Evolutionary conservation across 2,888 invertebrate genomes (phyloP).

Genomic region (Lamproptera curius): DNA sequence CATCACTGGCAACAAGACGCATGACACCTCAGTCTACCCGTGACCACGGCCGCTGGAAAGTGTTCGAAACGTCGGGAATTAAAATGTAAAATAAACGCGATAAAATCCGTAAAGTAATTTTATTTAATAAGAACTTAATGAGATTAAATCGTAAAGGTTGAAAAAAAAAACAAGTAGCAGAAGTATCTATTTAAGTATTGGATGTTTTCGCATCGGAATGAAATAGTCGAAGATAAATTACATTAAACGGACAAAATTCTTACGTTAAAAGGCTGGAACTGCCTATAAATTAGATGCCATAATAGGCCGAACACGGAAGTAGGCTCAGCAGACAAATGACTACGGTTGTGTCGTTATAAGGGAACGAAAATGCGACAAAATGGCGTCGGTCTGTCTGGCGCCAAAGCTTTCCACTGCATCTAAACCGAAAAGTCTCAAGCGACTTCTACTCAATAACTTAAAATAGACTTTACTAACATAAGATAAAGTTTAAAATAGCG

Average conservation of each 20-base stretch:
- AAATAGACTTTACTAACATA: slow-evolving; percentile 4
- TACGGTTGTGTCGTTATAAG: slow-evolving; percentile 40
- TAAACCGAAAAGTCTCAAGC: slow-evolving; percentile 31
- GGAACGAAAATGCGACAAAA: slow-evolving; percentile 50
- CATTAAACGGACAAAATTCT: slow-evolving; percentile 16
- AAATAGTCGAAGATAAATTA: slow-evolving; percentile 16
- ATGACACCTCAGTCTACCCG: too few relatives aligned
- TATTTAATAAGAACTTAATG: too few relatives aligned
- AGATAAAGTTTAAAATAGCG: slow-evolving; percentile 25
- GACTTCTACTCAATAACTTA: not conserved
- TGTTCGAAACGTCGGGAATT: too few relatives aligned
- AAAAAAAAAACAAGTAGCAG: slow-evolving; percentile 1
- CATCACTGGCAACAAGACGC: too few relatives aligned
- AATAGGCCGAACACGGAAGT: slow-evolving; percentile 60
- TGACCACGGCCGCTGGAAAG: too few relatives aligned
- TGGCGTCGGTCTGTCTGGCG: slow-evolving; percentile 65
- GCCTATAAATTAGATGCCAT: slow-evolving; percentile 53
- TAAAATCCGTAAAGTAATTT: too few relatives aligned
- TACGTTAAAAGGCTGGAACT: slow-evolving; percentile 13
- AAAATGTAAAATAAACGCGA: too few relatives aligned
- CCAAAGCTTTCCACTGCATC: slow-evolving; percentile 45
- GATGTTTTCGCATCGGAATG: slow-evolving; percentile 1
- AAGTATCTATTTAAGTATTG: slow-evolving; percentile 14
- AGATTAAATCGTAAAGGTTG: too few relatives aligned
- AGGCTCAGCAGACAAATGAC: slow-evolving; percentile 46